A percentile compares a stretch with the other conserved stretches of the same genome.
Evolutionary conservation across 2,113 vertebrate species (phyloP).

Genomic region (Dasyornis broadbenti): DNA sequence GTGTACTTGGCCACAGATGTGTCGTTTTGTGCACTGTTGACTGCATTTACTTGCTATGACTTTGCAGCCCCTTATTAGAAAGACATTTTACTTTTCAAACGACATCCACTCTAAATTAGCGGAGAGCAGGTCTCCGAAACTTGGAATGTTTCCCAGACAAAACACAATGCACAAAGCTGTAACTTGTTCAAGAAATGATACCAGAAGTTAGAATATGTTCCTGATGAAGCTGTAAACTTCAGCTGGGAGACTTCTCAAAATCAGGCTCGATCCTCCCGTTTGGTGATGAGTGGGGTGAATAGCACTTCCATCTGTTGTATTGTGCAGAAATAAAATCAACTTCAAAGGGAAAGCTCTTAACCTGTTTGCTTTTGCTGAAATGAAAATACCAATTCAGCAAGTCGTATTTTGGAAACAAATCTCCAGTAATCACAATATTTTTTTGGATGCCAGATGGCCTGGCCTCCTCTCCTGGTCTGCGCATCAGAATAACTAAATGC

Average conservation of each 20-base stretch:
- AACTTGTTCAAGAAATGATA: neutral
- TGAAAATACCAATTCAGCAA: neutral
- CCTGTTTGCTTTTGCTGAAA: neutral
- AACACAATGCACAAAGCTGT: neutral
- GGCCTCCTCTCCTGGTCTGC: neutral
- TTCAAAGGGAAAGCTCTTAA: neutral
- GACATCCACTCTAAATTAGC: neutral
- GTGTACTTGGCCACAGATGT: neutral
- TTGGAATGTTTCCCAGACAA: neutral
- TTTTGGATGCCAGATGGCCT: conserved; percentile 1
- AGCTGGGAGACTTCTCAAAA: neutral
- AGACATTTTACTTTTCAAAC: neutral
- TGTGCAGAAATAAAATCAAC: neutral
- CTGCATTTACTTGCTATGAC: neutral
- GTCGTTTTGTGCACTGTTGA: neutral
- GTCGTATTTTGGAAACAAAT: neutral
- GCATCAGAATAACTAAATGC: neutral
- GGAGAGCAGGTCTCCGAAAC: neutral
- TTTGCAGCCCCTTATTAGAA: neutral
- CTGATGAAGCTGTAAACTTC: conserved; percentile 19
- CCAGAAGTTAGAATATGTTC: neutral
- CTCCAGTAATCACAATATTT: neutral
- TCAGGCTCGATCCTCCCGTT: neutral
- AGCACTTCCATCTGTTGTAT: neutral
- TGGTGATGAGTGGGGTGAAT: neutral